A percentile compares a stretch with the other conserved stretches of the same genome.
phyloP scores from a whole-genome alignment of 2,797 vertebrate species.

The Helicolenus hilgendorfi region DNA sequence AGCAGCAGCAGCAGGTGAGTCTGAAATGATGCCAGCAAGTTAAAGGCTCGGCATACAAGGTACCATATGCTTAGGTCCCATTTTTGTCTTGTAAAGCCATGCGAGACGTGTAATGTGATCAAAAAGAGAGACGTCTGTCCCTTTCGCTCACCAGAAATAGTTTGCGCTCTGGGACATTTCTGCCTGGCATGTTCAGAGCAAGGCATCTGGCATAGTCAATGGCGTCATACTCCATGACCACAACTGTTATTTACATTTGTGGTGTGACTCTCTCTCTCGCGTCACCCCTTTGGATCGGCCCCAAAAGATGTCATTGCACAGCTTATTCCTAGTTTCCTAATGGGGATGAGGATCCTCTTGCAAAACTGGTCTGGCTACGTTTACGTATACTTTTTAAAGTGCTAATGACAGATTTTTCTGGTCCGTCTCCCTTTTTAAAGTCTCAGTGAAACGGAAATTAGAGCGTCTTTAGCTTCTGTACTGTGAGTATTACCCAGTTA shows the following conservation, averaged over 20 bases:
- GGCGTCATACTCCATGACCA: neutral
- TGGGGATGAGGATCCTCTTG: neutral
- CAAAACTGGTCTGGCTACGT: neutral
- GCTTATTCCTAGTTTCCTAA: neutral
- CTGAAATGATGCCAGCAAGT: neutral
- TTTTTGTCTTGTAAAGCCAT: neutral
- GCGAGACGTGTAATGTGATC: neutral
- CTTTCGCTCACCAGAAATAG: neutral
- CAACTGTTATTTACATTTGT: constrained; percentile 5
- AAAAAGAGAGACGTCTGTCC: neutral
- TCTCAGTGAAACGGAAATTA: too few species aligned
- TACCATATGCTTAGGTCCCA: neutral
- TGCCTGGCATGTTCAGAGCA: neutral
- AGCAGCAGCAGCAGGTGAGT: constrained; percentile 88
- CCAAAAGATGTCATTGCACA: neutral
- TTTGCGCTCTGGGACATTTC: neutral
- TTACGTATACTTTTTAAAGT: neutral
- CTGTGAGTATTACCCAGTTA: too few species aligned
- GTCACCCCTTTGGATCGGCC: neutral
- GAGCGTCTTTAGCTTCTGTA: too few species aligned
- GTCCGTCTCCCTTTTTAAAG: neutral
- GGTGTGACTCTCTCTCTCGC: neutral
- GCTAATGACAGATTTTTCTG: neutral
- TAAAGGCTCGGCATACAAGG: neutral
- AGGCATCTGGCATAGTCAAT: neutral